Percentiles rank a stretch among this genome's conserved stretches.
Evolutionary conservation across 2,797 vertebrate species (phyloP).

Genomic region (Lutjanus argentimaculatus): DNA sequence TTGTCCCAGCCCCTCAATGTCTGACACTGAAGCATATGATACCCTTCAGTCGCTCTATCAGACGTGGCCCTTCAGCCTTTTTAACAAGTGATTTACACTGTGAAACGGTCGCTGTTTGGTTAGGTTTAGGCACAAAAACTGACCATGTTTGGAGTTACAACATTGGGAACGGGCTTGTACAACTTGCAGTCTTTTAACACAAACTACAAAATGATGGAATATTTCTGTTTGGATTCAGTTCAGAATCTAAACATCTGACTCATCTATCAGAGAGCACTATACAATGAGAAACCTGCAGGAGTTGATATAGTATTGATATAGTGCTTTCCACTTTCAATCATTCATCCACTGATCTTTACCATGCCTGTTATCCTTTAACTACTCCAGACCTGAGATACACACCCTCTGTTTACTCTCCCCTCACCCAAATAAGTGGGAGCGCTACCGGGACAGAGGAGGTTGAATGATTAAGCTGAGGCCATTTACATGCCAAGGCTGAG

Average conservation of each 20-base stretch:
- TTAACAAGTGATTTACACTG: too few relatives aligned
- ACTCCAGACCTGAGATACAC: slow-evolving; percentile 48
- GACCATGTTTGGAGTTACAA: too few relatives aligned
- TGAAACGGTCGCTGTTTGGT: too few relatives aligned
- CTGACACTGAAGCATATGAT: too few relatives aligned
- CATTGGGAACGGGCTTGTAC: too few relatives aligned
- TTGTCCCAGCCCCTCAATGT: too few relatives aligned
- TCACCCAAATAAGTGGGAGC: slow-evolving; percentile 66
- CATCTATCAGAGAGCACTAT: neutral
- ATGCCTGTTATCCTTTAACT: slow-evolving; percentile 83
- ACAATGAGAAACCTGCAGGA: slow-evolving; percentile 8
- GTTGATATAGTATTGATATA: neutral
- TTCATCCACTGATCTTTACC: slow-evolving; percentile 60
- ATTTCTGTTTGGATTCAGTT: neutral
- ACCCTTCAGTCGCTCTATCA: too few relatives aligned
- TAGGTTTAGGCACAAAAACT: too few relatives aligned
- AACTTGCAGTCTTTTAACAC: neutral
- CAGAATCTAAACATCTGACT: neutral
- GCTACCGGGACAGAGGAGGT: slow-evolving; percentile 56
- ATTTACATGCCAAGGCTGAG: slow-evolving; percentile 61
- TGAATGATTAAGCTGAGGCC: slow-evolving; percentile 80
- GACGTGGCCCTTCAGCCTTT: too few relatives aligned
- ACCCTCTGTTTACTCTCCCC: slow-evolving; percentile 72
- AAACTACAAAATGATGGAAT: neutral
- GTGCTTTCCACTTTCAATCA: slow-evolving; percentile 53